phyloP scores from a whole-genome alignment of 1,140 invertebrate species.

The Bombus difficillimus region DNA sequence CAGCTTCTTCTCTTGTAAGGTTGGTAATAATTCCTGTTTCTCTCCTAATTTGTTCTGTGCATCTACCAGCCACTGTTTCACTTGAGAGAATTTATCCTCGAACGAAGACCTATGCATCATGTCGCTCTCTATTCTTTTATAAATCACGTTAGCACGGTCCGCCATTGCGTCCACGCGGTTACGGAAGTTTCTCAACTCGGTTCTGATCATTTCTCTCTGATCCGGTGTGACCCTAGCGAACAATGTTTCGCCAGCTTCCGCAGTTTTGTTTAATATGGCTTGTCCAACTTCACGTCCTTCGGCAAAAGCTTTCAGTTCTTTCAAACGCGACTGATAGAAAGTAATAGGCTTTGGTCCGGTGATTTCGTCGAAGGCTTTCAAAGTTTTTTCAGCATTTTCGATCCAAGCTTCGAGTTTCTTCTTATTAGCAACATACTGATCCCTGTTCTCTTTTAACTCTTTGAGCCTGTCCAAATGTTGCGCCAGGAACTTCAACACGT shows the following conservation, averaged over 20 bases:
- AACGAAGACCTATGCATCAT: slow-evolving; percentile 94
- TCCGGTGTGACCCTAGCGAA: slow-evolving; percentile 94
- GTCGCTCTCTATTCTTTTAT: slow-evolving; percentile 93
- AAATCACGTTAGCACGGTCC: slow-evolving; percentile 92
- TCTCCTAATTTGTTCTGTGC: slow-evolving; percentile 87
- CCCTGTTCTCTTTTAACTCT: slow-evolving; percentile 86
- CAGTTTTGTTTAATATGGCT: slow-evolving; percentile 89
- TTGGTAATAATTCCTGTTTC: slow-evolving; percentile 88
- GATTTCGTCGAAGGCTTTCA: slow-evolving; percentile 87
- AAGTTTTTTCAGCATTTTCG: slow-evolving; percentile 87
- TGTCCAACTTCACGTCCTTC: slow-evolving; percentile 91
- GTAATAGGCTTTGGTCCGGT: slow-evolving; percentile 86
- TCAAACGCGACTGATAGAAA: slow-evolving; percentile 87
- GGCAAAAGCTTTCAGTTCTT: slow-evolving; percentile 89
- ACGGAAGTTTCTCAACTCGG: slow-evolving; percentile 91
- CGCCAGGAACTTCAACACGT: slow-evolving; percentile 88
- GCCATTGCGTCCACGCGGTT: slow-evolving; percentile 92
- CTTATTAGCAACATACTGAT: slow-evolving; percentile 87
- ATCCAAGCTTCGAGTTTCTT: slow-evolving; percentile 91
- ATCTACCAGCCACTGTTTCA: slow-evolving; percentile 91
- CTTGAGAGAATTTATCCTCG: slow-evolving; percentile 93
- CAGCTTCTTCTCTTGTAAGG: slow-evolving; percentile 93
- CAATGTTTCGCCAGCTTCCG: slow-evolving; percentile 93
- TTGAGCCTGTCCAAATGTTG: slow-evolving; percentile 88
- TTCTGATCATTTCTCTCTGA: slow-evolving; percentile 91